phyloP scores from a whole-genome alignment of 2,113 vertebrate genomes.

The Hippocampus mohnikei region DNA sequence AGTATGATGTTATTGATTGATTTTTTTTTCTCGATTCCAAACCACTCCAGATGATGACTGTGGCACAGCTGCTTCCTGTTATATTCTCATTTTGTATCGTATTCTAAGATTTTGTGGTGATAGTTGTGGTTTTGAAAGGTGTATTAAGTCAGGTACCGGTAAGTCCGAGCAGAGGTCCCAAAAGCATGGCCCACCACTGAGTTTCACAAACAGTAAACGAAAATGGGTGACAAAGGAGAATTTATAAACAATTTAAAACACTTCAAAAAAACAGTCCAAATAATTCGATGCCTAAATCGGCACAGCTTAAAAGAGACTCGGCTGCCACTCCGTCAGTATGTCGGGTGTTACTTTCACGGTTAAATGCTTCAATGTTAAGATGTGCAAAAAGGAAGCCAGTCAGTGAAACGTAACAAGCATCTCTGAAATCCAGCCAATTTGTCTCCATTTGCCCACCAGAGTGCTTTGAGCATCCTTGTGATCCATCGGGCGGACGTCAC shows the following conservation, averaged over 20 bases:
- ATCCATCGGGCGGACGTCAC: slow-evolving; percentile 53
- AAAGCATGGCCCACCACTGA: too few relatives aligned
- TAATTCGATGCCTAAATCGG: not conserved
- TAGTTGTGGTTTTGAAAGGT: too few relatives aligned
- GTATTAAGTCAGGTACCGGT: too few relatives aligned
- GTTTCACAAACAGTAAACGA: not conserved
- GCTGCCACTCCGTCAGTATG: slow-evolving; percentile 30
- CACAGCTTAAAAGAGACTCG: slow-evolving; percentile 9
- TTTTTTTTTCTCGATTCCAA: too few relatives aligned
- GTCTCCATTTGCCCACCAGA: slow-evolving; percentile 71
- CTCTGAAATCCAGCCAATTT: slow-evolving; percentile 51
- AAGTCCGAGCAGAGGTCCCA: too few relatives aligned
- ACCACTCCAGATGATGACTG: too few relatives aligned
- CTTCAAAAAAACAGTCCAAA: not conserved
- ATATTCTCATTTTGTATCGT: too few relatives aligned
- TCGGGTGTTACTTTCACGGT: slow-evolving; percentile 15
- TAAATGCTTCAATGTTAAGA: slow-evolving; percentile 20
- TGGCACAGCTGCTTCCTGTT: too few relatives aligned
- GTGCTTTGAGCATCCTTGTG: slow-evolving; percentile 51
- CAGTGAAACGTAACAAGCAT: slow-evolving; percentile 7
- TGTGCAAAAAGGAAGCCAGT: slow-evolving; percentile 23
- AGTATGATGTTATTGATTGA: too few relatives aligned
- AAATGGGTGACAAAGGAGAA: slow-evolving; percentile 18
- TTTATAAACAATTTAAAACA: not conserved
- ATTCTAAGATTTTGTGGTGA: too few relatives aligned